phyloP scores from a whole-genome alignment of 2,888 invertebrate species.

The Drosophila anceps region DNA sequence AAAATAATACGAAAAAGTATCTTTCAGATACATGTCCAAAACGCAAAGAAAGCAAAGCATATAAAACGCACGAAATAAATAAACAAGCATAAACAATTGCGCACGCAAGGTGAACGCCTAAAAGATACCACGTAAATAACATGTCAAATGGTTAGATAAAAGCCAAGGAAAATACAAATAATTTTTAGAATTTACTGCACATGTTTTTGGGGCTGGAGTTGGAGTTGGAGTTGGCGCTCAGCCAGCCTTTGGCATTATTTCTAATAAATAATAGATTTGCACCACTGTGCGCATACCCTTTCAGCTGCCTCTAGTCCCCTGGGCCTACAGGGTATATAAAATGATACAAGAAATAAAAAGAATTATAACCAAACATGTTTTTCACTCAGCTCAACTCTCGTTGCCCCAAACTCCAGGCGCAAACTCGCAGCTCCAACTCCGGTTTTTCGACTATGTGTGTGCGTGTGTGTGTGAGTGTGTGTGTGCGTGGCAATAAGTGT shows the following conservation, averaged over 20 bases:
- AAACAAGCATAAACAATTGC: constrained; percentile 45
- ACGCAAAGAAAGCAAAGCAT: constrained; percentile 73
- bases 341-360: constrained; percentile 65
- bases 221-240: background rate
- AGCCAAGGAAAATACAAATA: background rate
- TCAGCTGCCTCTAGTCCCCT: background rate
- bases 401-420: constrained; percentile 39
- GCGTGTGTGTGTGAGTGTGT: constrained; percentile 26
- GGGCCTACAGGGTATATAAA: constrained; percentile 37
- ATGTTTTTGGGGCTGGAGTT: background rate
- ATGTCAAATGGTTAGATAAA: background rate
- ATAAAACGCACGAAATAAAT: constrained; percentile 63
- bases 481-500: constrained; percentile 75
- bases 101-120: constrained; percentile 5
- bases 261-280: constrained; percentile 11
- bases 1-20: constrained; percentile 60
- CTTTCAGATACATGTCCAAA: constrained; percentile 78
- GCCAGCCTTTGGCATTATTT: background rate
- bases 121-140: constrained; percentile 13
- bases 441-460: constrained; percentile 57
- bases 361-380: constrained; percentile 81
- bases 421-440: constrained; percentile 68
- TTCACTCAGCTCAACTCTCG: constrained; percentile 64
- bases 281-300: background rate
- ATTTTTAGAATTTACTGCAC: background rate